These are phyloP conservation scores for Thamnophis sirtalis DNA, from an alignment of 2,113 vertebrate species.

Conservation along the genomic window DNA sequence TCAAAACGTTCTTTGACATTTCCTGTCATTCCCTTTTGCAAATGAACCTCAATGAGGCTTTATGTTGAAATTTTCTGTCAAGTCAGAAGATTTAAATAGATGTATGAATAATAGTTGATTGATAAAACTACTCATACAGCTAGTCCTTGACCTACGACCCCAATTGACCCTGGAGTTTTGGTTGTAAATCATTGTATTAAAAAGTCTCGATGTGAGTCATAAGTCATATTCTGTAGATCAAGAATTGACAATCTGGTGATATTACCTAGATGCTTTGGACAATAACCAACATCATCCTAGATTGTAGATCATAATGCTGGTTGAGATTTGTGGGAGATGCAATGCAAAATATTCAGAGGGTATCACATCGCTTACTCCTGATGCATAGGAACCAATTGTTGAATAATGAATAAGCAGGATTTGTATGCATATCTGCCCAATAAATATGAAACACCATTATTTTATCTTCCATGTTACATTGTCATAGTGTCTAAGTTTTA, in stretches of 20 bases:
- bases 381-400: not conserved
- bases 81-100: not conserved
- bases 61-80: not conserved
- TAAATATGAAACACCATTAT: not conserved
- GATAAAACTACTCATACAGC: constrained; percentile 1
- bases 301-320: not conserved
- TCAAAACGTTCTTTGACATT: not conserved
- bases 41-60: constrained; percentile 2
- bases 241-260: not conserved
- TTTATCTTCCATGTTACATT: constrained; percentile 7
- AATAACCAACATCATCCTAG: not conserved
- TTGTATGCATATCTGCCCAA: not conserved
- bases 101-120: constrained; percentile 25
- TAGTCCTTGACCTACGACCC: not conserved
- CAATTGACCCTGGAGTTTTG: not conserved
- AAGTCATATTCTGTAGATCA: not conserved
- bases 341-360: not conserved
- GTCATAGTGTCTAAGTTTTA: constrained; percentile 7
- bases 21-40: constrained; percentile 6
- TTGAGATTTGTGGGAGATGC: not conserved
- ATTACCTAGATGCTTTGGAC: not conserved
- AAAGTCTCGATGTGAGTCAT: not conserved
- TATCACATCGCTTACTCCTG: not conserved
- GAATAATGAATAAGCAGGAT: not conserved
- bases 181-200: not conserved